These are phyloP conservation scores for Noctua janthe DNA, from an alignment of 2,888 invertebrate genomes.

Conservation along the genomic window DNA sequence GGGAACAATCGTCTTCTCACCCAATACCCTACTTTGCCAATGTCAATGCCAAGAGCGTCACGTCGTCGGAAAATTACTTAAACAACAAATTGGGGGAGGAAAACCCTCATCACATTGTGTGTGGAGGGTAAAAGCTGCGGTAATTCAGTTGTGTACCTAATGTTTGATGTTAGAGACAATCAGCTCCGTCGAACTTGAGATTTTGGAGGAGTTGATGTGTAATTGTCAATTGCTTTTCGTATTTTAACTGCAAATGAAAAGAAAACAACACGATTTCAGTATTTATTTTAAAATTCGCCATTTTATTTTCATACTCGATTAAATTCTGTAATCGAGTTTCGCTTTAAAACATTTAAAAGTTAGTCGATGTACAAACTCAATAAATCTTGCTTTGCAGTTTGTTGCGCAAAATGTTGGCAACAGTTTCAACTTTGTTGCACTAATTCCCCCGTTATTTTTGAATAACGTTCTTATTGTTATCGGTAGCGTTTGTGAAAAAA, in stretches of 20 bases:
- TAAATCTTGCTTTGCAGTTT: constrained; percentile 53
- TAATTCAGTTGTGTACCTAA: constrained; percentile 56
- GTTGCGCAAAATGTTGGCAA: constrained; percentile 59
- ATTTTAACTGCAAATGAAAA: constrained; percentile 7
- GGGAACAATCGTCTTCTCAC: constrained; percentile 53
- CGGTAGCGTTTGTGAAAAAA: constrained; percentile 55
- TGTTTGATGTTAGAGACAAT: constrained; percentile 35
- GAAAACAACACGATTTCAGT: constrained; percentile 13
- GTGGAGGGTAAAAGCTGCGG: constrained; percentile 59
- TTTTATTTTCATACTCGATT: constrained; percentile 35
- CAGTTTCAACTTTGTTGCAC: constrained; percentile 50
- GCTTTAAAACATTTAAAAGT: constrained; percentile 51
- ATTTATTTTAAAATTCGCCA: constrained; percentile 19
- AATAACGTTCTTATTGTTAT: constrained; percentile 72
- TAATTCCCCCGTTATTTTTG: constrained; percentile 64
- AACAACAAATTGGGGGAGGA: constrained; percentile 58
- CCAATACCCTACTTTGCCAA: constrained; percentile 59
- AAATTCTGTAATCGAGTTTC: constrained; percentile 49
- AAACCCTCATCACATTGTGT: constrained; percentile 65
- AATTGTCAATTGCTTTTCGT: constrained; percentile 4
- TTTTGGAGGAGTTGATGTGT: constrained; percentile 31
- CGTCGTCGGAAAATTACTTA: constrained; percentile 58
- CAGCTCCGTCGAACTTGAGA: constrained; percentile 5
- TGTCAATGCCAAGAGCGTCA: constrained; percentile 68
- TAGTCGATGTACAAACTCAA: constrained; percentile 48